phyloP scores from a whole-genome alignment of 2,888 invertebrate genomes.

The Eretmocerus hayati region DNA sequence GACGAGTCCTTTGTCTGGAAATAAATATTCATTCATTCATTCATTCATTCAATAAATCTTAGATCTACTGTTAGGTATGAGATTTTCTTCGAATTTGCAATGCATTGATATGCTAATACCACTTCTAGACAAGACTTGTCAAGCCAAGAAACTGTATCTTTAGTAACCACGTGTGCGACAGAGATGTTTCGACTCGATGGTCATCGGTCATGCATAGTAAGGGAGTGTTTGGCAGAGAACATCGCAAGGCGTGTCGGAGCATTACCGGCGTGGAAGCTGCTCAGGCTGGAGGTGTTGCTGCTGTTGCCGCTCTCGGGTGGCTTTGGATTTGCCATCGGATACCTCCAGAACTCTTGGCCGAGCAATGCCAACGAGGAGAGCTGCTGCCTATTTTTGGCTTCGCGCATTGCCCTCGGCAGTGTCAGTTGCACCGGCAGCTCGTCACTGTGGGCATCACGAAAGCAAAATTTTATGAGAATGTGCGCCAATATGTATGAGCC shows the following conservation, averaged over 20 bases:
- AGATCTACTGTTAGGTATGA: too few species aligned
- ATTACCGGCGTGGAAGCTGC: conserved; percentile 55
- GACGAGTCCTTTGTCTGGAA: too few species aligned
- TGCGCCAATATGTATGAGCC: not conserved
- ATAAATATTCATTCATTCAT: too few species aligned
- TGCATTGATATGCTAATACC: too few species aligned
- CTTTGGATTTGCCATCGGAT: conserved; percentile 70
- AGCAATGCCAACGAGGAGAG: conserved; percentile 82
- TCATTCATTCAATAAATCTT: too few species aligned
- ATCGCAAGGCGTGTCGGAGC: not conserved
- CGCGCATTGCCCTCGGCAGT: conserved; percentile 76
- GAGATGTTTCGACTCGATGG: too few species aligned
- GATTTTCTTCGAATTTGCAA: too few species aligned
- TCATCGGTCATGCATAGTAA: too few species aligned
- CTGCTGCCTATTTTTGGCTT: conserved; percentile 84
- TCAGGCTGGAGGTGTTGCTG: conserved; percentile 62
- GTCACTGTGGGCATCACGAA: conserved; percentile 56
- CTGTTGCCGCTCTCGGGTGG: conserved; percentile 48
- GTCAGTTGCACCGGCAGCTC: conserved; percentile 87
- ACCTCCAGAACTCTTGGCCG: conserved; percentile 80
- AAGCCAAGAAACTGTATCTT: too few species aligned
- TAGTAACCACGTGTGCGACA: too few species aligned
- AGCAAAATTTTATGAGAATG: conserved; percentile 24
- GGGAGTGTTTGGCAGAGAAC: too few species aligned
- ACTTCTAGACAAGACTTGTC: too few species aligned